These are phyloP conservation scores for Prinia subflava DNA, from an alignment of 2,113 vertebrate species.

Conservation along the genomic window DNA sequence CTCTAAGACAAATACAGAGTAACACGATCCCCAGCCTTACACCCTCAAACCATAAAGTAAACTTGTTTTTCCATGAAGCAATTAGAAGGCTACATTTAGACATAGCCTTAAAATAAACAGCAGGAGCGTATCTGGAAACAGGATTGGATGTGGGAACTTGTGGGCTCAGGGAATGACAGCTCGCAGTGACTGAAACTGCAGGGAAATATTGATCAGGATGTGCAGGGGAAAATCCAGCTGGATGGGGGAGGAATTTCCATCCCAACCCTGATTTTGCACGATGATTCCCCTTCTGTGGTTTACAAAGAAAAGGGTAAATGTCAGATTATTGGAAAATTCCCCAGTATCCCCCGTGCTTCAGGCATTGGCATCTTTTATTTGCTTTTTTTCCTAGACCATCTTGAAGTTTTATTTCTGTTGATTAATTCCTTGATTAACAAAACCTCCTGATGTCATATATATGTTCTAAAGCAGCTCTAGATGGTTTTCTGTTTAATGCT, in stretches of 20 bases:
- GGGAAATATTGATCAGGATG: constrained; percentile 24
- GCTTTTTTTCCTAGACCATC: not conserved
- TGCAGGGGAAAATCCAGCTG: not conserved
- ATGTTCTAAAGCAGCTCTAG: not conserved
- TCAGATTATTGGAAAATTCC: not conserved
- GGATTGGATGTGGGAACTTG: constrained; percentile 16
- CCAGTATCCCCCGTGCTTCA: not conserved
- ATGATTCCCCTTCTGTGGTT: not conserved
- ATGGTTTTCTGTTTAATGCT: not conserved
- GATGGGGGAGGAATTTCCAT: not conserved
- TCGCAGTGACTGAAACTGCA: not conserved
- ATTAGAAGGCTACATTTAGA: constrained; percentile 61
- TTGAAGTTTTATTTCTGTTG: not conserved
- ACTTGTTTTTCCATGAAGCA: constrained; percentile 65
- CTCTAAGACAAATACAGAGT: constrained; percentile 9
- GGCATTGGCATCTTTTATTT: not conserved
- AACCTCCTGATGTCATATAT: not conserved
- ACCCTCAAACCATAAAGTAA: constrained; percentile 68
- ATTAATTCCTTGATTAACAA: not conserved
- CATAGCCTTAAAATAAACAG: constrained; percentile 69
- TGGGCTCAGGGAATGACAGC: constrained; percentile 21
- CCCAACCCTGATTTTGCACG: not conserved
- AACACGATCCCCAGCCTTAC: constrained; percentile 44
- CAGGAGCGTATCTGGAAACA: constrained; percentile 34
- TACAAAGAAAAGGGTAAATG: not conserved